These are phyloP conservation scores for Mustelus asterias DNA, from an alignment of 2,113 vertebrate genomes.

Conservation along the genomic window DNA sequence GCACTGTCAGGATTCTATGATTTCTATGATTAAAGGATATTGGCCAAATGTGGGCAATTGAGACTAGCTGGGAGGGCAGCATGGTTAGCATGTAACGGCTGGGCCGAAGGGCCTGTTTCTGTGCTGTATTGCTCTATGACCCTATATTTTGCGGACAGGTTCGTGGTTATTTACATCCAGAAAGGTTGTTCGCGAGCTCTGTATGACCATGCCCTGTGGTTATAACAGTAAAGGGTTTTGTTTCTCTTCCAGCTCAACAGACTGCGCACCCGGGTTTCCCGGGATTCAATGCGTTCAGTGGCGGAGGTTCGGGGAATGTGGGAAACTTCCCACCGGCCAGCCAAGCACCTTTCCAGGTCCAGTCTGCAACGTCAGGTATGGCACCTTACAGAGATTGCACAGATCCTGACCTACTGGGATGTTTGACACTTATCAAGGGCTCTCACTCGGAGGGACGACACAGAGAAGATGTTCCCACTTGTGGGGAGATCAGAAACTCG, in stretches of 20 bases:
- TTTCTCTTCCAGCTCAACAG: slow-evolving; percentile 44
- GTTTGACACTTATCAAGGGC: not conserved
- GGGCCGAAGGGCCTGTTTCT: too few relatives aligned
- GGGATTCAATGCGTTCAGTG: slow-evolving; percentile 51
- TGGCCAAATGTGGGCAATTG: too few relatives aligned
- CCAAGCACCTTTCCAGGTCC: slow-evolving; percentile 47
- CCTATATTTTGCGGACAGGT: not conserved
- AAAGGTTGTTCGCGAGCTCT: not conserved
- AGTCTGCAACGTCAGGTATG: slow-evolving; percentile 46
- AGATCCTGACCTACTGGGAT: not conserved
- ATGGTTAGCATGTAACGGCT: too few relatives aligned
- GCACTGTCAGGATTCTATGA: too few relatives aligned
- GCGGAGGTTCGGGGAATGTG: slow-evolving; percentile 41
- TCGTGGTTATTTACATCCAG: not conserved
- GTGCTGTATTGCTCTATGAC: too few relatives aligned
- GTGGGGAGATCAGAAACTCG: not conserved
- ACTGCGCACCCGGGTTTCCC: slow-evolving; percentile 47
- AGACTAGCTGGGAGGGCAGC: too few relatives aligned
- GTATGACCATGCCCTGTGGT: not conserved
- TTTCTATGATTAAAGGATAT: too few relatives aligned
- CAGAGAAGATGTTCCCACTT: not conserved
- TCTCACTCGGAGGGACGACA: not conserved
- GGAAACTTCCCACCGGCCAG: slow-evolving; percentile 43
- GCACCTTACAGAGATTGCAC: not conserved
- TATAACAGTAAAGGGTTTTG: not conserved